These are phyloP conservation scores for Drymonia ruficornis DNA, from an alignment of 2,888 invertebrate genomes.

Conservation along the genomic window DNA sequence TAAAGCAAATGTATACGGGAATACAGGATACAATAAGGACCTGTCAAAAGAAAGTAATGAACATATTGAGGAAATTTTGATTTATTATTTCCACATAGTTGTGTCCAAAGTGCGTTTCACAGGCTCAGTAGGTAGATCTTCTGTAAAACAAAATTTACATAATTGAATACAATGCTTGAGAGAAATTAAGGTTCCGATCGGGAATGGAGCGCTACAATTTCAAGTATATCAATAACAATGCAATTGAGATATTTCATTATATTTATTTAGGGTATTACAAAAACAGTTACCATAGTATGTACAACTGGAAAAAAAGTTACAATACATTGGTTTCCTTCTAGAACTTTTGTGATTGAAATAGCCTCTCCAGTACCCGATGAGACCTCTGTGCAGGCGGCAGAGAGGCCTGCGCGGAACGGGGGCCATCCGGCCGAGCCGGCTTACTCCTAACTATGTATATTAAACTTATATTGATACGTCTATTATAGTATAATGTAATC, in stretches of 20 bases:
- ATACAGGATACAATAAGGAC: constrained; percentile 77
- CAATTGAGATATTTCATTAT: constrained; percentile 80
- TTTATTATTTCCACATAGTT: constrained; percentile 84
- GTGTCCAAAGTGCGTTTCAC: constrained; percentile 83
- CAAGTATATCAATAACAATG: constrained; percentile 77
- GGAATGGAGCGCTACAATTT: constrained; percentile 81
- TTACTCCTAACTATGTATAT: constrained; percentile 82
- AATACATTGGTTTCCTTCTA: constrained; percentile 87
- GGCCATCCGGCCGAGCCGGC: constrained; percentile 84
- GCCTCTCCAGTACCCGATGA: constrained; percentile 92
- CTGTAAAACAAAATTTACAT: constrained; percentile 82
- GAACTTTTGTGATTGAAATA: constrained; percentile 92
- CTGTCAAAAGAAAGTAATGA: constrained; percentile 80
- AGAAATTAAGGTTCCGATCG: constrained; percentile 83
- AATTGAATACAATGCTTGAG: constrained; percentile 68
- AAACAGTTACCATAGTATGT: constrained; percentile 85
- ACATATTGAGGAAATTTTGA: constrained; percentile 80
- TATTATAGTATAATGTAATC: constrained; percentile 81
- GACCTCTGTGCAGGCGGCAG: constrained; percentile 88
- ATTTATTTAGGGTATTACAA: constrained; percentile 84
- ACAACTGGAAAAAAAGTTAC: constrained; percentile 81
- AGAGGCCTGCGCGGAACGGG: constrained; percentile 86
- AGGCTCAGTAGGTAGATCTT: constrained; percentile 80
- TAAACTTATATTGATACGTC: constrained; percentile 83
- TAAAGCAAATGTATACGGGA: constrained; percentile 67